Percentiles rank a stretch among this genome's conserved stretches.
Conservation (phyloP, 2,888 invertebrate species). For the Ennomos fuscantarius region DNA sequence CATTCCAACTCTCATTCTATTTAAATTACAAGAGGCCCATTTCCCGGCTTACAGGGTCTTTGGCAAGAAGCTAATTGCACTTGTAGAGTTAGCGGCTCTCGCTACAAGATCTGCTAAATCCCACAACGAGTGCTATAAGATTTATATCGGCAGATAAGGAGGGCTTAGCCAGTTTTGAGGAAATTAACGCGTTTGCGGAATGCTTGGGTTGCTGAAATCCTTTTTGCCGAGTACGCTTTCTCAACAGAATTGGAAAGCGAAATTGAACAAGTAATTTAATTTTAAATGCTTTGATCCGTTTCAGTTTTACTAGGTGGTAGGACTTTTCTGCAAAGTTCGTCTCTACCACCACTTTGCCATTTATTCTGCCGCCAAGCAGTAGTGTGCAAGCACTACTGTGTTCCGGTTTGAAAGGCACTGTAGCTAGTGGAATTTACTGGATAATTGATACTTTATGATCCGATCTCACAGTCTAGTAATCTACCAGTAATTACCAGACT, state of each 20-base stretch:
- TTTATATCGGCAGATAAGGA: conserved; percentile 71
- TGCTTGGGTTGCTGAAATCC: conserved; percentile 41
- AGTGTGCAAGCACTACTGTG: too few species aligned
- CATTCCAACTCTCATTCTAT: conserved; percentile 43
- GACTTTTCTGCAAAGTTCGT: too few species aligned
- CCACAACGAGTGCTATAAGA: conserved; percentile 80
- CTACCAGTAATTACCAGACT: too few species aligned
- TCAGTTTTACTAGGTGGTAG: too few species aligned
- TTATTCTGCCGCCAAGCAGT: too few species aligned
- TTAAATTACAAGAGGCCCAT: conserved; percentile 66
- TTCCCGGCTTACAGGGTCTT: conserved; percentile 70
- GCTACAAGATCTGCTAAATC: conserved; percentile 66
- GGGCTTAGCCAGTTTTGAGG: conserved; percentile 52
- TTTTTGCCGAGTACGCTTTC: conserved; percentile 5
- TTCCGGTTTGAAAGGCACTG: too few species aligned
- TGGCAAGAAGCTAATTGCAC: conserved; percentile 77
- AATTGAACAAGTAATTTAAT: conserved; percentile 9
- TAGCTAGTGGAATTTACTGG: too few species aligned
- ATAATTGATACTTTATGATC: too few species aligned
- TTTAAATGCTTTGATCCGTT: too few species aligned
- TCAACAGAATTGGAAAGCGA: neutral
- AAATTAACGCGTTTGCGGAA: conserved; percentile 73
- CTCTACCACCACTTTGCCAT: too few species aligned
- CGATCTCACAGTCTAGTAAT: too few species aligned
- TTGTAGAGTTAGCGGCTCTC: conserved; percentile 74